These are phyloP conservation scores for Diachasma alloeum DNA, from an alignment of 1,140 invertebrate genomes.

Conservation along the genomic window DNA sequence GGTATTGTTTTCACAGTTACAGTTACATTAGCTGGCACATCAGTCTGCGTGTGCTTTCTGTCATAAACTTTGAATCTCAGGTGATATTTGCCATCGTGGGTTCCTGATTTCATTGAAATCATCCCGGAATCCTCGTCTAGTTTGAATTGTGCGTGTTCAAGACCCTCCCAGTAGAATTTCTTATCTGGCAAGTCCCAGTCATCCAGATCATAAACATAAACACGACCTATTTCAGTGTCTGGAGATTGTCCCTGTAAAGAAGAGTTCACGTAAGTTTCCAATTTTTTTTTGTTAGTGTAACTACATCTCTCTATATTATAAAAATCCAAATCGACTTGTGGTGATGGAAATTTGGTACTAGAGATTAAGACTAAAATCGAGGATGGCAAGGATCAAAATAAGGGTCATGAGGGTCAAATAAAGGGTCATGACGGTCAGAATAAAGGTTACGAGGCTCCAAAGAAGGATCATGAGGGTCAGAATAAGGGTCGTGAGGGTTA, in stretches of 20 bases:
- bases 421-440: too few relatives aligned
- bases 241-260: conserved; percentile 85
- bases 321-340: too few relatives aligned
- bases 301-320: too few relatives aligned
- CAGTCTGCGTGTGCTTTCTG: conserved; percentile 90
- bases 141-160: conserved; percentile 84
- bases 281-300: too few relatives aligned
- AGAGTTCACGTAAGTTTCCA: too few relatives aligned
- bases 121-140: conserved; percentile 92
- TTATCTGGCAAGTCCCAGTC: conserved; percentile 98
- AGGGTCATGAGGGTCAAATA: too few relatives aligned
- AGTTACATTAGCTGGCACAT: conserved; percentile 91
- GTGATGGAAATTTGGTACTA: too few relatives aligned
- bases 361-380: too few relatives aligned
- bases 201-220: conserved; percentile 95
- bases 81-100: conserved; percentile 85
- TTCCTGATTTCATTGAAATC: conserved; percentile 93
- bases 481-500: too few relatives aligned
- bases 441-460: too few relatives aligned
- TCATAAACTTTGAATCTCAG: conserved; percentile 94
- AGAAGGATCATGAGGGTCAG: too few relatives aligned
- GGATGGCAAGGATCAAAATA: too few relatives aligned
- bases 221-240: conserved; percentile 91
- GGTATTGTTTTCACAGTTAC: conserved; percentile 93
- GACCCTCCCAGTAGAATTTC: conserved; percentile 91